Base-by-base conservation (phyloP, 2,888 invertebrate species). In the Netelia melanura region DNA sequence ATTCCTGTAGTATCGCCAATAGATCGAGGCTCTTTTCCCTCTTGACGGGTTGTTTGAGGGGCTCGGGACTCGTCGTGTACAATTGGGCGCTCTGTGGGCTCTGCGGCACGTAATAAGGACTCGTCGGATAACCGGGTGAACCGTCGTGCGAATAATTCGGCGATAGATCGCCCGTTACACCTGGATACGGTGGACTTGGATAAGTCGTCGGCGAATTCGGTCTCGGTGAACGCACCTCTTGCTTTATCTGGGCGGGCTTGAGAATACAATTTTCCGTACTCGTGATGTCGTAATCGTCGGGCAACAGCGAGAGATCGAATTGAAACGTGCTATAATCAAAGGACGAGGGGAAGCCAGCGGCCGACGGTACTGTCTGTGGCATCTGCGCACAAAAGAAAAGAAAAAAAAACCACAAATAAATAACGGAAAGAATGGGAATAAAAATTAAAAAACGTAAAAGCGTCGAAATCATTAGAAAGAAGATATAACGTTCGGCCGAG, bases 301-400 rank as follows among this genome's bases (percentile, higher is more conserved):
- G 96, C 91, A 97, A 95, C 77, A 98, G 95, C 23, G 97, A 97
- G 88, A 97, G 93, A 93, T 97, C 96, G 93, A 97, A 96, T 88
- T 95, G 95, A 89, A 96, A 96, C 72, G 96, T 96, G 88, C 94
- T 95, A 94, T 95, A 96, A 92, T 96, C 96, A 93, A 96, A 96
- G 87, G 96, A 96, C 90, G 97, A 96, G 94, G 96, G 97, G 93
- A 96, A 96, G 94, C 96, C 97, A 81, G 90, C 90, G 91, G 96
- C 96, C 90, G 96, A 95, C 82, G 97, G 97, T 91, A 97, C 97
- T 91, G 96, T 97, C 95, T 97, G 97, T 94, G 97, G 97, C 97
- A 97, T 97, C 97, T 97, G 96, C 11, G 94, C 95, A 87, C 90
- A 88, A 87, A 85, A 86, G 74, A 68, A n/a, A 54, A 38, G 8